Conservation (phyloP, 37 sponge, comb jelly and placozoan genomes). For the Chondrosia reniformis region DNA sequence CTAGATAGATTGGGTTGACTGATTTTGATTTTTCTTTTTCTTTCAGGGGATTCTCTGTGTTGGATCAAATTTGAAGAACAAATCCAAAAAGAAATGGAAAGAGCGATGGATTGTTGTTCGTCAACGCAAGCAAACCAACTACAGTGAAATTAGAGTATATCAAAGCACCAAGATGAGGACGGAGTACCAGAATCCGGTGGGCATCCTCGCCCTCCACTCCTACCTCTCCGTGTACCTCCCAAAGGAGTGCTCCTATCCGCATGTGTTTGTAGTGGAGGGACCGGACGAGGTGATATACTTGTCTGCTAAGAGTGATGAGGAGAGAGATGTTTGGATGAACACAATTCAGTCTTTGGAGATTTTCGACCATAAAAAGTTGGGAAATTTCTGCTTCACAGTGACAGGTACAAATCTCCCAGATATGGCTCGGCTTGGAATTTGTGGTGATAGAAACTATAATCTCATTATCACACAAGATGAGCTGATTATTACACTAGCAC, state of each 20-base stretch:
- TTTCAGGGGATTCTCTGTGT: background rate
- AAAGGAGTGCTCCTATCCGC: background rate
- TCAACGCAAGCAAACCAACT: background rate
- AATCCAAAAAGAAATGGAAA: constrained; percentile 18
- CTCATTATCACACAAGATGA: background rate
- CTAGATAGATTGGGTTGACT: too few relatives aligned
- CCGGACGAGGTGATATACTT: background rate
- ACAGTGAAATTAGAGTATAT: background rate
- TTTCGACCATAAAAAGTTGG: constrained; percentile 12
- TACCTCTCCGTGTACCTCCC: background rate
- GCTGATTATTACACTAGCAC: background rate
- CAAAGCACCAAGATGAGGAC: background rate
- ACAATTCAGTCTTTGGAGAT: background rate
- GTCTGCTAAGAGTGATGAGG: background rate
- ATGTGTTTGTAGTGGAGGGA: constrained; percentile 18
- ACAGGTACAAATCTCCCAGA: background rate
- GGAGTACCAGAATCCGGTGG: constrained; percentile 2
- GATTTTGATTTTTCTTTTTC: too few relatives aligned
- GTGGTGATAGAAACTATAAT: background rate
- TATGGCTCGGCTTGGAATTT: background rate
- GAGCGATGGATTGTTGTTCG: background rate
- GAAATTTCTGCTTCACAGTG: background rate
- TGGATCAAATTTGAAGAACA: background rate
- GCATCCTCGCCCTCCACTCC: background rate
- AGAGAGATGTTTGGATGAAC: background rate